These are phyloP conservation scores for Falcaria lacertinaria DNA, from an alignment of 2,888 invertebrate species.

Conservation along the genomic window DNA sequence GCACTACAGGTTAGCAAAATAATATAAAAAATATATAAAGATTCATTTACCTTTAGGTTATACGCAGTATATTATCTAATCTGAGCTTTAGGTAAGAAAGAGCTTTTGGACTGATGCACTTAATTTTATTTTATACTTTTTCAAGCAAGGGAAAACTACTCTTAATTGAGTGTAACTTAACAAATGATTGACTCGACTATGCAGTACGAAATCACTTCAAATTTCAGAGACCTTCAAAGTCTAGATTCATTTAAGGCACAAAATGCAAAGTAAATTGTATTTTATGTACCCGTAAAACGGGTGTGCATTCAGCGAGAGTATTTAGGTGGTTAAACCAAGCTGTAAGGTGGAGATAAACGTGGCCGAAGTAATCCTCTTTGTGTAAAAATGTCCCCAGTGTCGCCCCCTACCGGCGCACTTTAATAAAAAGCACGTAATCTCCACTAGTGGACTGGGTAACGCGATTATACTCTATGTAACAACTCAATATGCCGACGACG, in stretches of 20 bases:
- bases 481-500: slow-evolving; percentile 65
- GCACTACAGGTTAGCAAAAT: too few relatives aligned
- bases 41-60: too few relatives aligned
- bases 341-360: slow-evolving; percentile 78
- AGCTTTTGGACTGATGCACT: too few relatives aligned
- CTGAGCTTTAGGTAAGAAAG: too few relatives aligned
- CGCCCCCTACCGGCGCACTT: slow-evolving; percentile 66
- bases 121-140: too few relatives aligned
- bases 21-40: too few relatives aligned
- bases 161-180: too few relatives aligned
- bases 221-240: not conserved
- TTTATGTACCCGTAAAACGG: slow-evolving; percentile 42
- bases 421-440: slow-evolving; percentile 79
- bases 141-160: too few relatives aligned
- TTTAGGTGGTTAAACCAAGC: slow-evolving; percentile 71
- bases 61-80: too few relatives aligned
- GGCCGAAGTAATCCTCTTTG: slow-evolving; percentile 76
- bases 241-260: slow-evolving; percentile 7
- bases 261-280: slow-evolving; percentile 3
- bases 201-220: too few relatives aligned
- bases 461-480: slow-evolving; percentile 73
- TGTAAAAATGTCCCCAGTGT: slow-evolving; percentile 75
- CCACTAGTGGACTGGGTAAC: slow-evolving; percentile 76
- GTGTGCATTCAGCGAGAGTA: slow-evolving; percentile 61
- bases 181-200: too few relatives aligned